Evolutionary conservation across 2,797 vertebrate species (phyloP), one percentile per base, ranked within the genome.

Genomic region (Brotula barbata): DNA sequence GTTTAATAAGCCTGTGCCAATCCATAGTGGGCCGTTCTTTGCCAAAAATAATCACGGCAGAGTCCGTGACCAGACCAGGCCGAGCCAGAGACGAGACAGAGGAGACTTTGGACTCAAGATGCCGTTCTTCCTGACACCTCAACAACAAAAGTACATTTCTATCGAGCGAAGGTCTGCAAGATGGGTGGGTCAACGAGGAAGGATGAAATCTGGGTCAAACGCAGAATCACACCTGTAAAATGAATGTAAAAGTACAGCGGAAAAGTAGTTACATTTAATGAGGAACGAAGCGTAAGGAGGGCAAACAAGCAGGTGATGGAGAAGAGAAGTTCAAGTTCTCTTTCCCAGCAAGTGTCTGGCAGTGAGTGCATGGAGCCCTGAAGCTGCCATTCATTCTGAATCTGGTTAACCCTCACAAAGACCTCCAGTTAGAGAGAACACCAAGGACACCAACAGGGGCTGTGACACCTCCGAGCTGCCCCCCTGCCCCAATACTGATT

Each of bases 401-500:
- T 84, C 54, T 82, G 53, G 72, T 88, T 88, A 81, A 89, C 84
- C 82, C 75, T 44, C 48, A 33, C 58, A 15, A 50, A 74, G 73
- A 81, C 75, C 76, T 77, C 42, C 75, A 82, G 76, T 84, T 80
- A 75, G 40, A 73, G 50, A 56, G 49, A 54, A 21, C 34, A 39
- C 55, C n/a, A 67, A 63, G 46, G 34, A 28, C 36, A 61, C 63
- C 40, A 48, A 41, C 66, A 48, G 17, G 43, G 21, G 25, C 43
- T 36, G 47, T 6, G 66, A 76, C 64, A 50, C 66, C 68, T 50
- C 46, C 61, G 22, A 54, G 55, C 56, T 64, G 73, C 72, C 75
- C 70, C 66, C 48, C 64, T 51, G 49, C 45, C 72, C 53, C 34
- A 23, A 53, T 6, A 31, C 45, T 37, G 45, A 51, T 58, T 17